Base-by-base conservation (phyloP, 30 jellyfish, hydroid and myxozoan species). In the Cassiopea xamachana region DNA sequence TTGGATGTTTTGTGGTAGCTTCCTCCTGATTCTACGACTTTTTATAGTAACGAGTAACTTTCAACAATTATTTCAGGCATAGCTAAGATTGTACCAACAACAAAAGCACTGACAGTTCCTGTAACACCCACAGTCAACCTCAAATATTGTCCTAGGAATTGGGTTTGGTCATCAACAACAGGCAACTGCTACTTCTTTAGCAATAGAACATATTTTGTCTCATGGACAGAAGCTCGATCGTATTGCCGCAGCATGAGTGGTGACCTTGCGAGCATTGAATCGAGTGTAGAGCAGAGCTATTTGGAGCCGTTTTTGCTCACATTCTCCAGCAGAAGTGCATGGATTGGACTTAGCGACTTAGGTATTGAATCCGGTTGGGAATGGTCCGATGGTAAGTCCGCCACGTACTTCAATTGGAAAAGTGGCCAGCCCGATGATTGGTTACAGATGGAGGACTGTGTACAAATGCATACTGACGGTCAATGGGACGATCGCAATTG, bases 381-480 rank as follows among this genome's bases (percentile, higher is more conserved):
- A 50, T 96, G 98, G 98, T 75, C 86, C 59, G 98, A 96, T 77
- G 97, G 97, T 15, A 75, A 92, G 43, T 85, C 92, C 14, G 90
- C 93, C 1, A 84, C 73, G 2, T 96, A 79, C 85, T 72, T 92
- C 71, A 92, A 89, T 76, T 96, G 97, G 93, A 78, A 46, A 1
- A 46, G 60, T 1, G 87, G 76, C 2, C 97, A 92, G 73, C 99
- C 99, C 2, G 97, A 96, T 84, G 93, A 96, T 87, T 84, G 92
- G 97, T 87, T 68, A 19, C 90, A 85, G 60, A 92, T 92, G 99
- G 99, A 96, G 62, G 98, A 92, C 78, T 96, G 99, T 82, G 98
- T 80, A 44, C 87, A 14, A 13, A 64, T 96, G 74, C n/a, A 18
- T 17, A n/a, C 68, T 46, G 48, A 58, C 4, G 99, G 98, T 7